Evolutionary conservation across 1,140 invertebrate species (phyloP).

Genomic region (Drosophila hydei): DNA sequence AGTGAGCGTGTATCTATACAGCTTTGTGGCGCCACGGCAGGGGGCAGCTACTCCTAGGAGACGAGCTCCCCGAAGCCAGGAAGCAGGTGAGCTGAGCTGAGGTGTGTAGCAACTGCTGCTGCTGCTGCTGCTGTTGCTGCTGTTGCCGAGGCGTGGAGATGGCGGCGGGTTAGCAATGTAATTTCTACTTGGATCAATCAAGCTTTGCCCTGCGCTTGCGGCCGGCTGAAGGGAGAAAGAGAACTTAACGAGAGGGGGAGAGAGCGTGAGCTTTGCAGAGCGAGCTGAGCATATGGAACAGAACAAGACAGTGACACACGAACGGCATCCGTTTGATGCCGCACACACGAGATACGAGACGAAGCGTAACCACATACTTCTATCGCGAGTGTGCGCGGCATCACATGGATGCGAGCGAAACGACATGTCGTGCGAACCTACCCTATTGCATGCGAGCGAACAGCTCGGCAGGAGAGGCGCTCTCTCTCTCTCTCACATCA

Average conservation of each 20-base stretch:
- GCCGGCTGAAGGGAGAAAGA: slow-evolving; percentile 1
- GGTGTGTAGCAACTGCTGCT: too few species aligned
- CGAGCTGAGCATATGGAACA: slow-evolving; percentile 34
- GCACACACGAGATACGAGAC: slow-evolving; percentile 37
- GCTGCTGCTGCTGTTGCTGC: too few species aligned
- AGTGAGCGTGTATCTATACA: too few species aligned
- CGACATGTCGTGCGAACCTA: slow-evolving; percentile 15
- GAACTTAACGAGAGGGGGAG: slow-evolving; percentile 26
- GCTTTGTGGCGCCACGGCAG: too few species aligned
- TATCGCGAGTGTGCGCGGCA: slow-evolving; percentile 34
- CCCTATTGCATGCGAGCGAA: slow-evolving; percentile 1
- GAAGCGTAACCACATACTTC: slow-evolving; percentile 71
- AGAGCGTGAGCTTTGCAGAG: background rate
- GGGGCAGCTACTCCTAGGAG: too few species aligned
- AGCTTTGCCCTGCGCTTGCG: background rate
- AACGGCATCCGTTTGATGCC: slow-evolving; percentile 52
- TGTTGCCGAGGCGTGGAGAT: too few species aligned
- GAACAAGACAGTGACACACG: background rate
- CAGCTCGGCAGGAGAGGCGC: background rate
- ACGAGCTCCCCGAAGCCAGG: too few species aligned
- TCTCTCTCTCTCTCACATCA: background rate
- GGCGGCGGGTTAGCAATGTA: too few species aligned
- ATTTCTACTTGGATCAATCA: background rate
- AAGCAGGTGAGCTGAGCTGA: too few species aligned
- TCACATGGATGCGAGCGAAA: slow-evolving; percentile 61